Conservation (phyloP, 2,797 vertebrate species). For the Falco columbarius region DNA sequence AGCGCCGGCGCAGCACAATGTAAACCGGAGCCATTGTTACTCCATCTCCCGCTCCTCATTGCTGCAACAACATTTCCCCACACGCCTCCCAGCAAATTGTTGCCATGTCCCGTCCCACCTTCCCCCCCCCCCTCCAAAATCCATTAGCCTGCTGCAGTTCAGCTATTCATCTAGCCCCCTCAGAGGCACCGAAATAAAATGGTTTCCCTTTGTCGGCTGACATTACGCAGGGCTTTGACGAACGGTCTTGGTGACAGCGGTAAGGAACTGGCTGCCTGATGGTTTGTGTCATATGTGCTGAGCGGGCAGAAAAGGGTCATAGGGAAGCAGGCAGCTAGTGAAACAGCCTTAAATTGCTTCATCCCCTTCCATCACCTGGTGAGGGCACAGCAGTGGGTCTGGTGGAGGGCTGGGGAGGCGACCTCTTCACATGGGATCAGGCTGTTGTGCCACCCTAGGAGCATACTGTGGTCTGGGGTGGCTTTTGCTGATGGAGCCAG, state of each 20-base stretch:
- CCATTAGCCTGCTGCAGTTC: slow-evolving; percentile 26
- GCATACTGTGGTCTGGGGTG: accelerated
- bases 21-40: slow-evolving; percentile 73
- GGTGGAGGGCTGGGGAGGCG: accelerated
- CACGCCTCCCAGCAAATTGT: slow-evolving; percentile 46
- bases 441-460: accelerated
- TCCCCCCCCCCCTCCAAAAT: neutral
- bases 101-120: neutral
- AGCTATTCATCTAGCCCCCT: neutral
- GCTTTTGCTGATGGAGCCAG: neutral
- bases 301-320: accelerated
- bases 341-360: accelerated
- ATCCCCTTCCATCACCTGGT: neutral
- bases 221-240: neutral
- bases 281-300: neutral
- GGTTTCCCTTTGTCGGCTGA: neutral
- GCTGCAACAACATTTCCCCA: slow-evolving; percentile 57
- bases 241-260: neutral
- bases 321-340: accelerated
- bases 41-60: slow-evolving; percentile 53
- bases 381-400: neutral
- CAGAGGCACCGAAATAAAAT: neutral
- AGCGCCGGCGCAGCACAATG: neutral
- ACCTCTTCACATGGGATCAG: accelerated
- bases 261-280: neutral